Evolutionary conservation across 2,888 invertebrate genomes (phyloP), one percentile per base, ranked within the genome.

Genomic region (Rhingia rostrata): DNA sequence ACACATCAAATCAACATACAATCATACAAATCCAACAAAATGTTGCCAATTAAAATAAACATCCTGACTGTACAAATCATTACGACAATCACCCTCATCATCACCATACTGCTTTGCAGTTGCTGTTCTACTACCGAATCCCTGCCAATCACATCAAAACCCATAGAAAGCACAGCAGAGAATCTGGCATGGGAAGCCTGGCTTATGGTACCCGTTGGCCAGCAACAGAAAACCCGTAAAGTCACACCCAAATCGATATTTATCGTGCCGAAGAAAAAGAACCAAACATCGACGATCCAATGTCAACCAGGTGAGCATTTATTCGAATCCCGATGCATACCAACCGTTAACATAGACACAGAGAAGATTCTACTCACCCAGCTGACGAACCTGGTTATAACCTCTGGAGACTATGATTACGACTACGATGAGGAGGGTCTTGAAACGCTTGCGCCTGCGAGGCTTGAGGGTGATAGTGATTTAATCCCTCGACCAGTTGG

Each of bases 161-260:
- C 91, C 67, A 90, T 92, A 33, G 92, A 91, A 86, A 90, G 89
- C 74, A 91, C 90, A 22, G 90, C 89, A 2, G 91, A 92, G 82
- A 88, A 90, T 66, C 85, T 91, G 70, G 91, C 91, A 9, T 92
- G 91, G 91, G 89, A 92, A 77, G 91, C 90, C 12, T 91, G 91
- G 90, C 88, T 91, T 37, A 89, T 90, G 75, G 87, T 91, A 70
- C 90, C 90, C 1, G 88, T 89, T 12, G 89, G 89, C 49, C 88
- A 90, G 74, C 87, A 89, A 30, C 90, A 89, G 54, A 90, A 91
- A 88, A 88, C 90, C 64, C 89, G 90, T 60, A 92, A 91, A 87
- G 91, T 92, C 53, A 92, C 90, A 61, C 90, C 92, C 66, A 92
- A 92, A 82, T 92, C 91, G 39, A 91, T 92, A 87, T 92, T 92